Percentiles rank a stretch among this genome's conserved stretches.
Conservation (phyloP, 2,888 invertebrate genomes). For the Nomada hirtipes region DNA sequence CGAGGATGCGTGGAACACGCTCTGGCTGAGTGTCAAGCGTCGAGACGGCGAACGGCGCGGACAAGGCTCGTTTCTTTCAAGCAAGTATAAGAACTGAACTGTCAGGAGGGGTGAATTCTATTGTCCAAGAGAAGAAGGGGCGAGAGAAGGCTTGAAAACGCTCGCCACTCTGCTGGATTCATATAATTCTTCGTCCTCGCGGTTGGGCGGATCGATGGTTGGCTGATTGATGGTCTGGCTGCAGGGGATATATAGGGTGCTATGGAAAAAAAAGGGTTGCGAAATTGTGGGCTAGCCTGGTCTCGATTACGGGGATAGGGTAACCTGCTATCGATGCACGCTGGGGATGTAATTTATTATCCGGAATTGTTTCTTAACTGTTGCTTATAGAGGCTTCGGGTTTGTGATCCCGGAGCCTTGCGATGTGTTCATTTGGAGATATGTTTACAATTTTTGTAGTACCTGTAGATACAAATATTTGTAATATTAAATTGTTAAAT, state of each 20-base stretch:
- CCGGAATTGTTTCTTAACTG: slow-evolving; percentile 18
- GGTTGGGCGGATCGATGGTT: slow-evolving; percentile 28
- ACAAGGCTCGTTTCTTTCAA: slow-evolving; percentile 22
- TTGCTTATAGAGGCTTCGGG: not conserved
- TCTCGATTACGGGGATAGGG: slow-evolving; percentile 14
- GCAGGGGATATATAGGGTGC: slow-evolving; percentile 7
- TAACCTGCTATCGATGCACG: slow-evolving; percentile 14
- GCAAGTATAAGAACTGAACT: slow-evolving; percentile 22
- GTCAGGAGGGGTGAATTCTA: slow-evolving; percentile 20
- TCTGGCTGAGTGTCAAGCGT: not conserved
- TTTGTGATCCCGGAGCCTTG: not conserved
- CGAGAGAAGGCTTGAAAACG: slow-evolving; percentile 8
- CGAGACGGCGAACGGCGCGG: slow-evolving; percentile 11
- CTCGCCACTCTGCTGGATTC: slow-evolving; percentile 15
- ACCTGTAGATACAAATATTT: no score
- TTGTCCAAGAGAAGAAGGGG: slow-evolving; percentile 7
- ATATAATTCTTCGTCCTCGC: slow-evolving; percentile 36
- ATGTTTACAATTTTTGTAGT: no score
- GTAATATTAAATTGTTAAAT: no score
- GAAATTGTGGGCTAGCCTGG: slow-evolving; percentile 11
- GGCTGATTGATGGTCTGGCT: slow-evolving; percentile 30
- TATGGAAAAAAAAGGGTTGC: slow-evolving; percentile 6
- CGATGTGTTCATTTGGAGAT: slow-evolving; percentile 2
- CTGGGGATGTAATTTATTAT: not conserved
- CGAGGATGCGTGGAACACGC: not conserved